phyloP scores from a whole-genome alignment of 2,797 vertebrate genomes.

The Carduelis carduelis region DNA sequence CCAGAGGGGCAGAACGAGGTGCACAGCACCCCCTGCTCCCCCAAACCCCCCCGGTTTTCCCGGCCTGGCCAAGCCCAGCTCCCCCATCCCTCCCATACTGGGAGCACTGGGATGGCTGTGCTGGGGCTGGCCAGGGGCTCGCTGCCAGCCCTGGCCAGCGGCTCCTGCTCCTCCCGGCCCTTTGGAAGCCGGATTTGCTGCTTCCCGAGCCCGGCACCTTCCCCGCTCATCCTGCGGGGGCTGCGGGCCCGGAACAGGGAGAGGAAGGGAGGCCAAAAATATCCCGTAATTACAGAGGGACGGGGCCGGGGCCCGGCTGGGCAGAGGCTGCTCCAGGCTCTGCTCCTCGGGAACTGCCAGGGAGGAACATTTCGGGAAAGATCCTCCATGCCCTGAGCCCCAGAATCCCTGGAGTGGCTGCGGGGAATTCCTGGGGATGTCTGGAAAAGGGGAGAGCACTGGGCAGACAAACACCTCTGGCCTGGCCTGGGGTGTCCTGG shows the following conservation, averaged over 20 bases:
- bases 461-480: not conserved
- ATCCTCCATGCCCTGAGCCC: not conserved
- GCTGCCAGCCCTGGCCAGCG: conserved; percentile 17
- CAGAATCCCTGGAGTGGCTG: not conserved
- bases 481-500: too few relatives aligned
- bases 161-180: conserved; percentile 62
- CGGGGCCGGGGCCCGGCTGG: conserved; percentile 40
- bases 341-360: not conserved
- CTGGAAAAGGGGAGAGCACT: not conserved
- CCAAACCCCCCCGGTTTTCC: not conserved
- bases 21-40: not conserved
- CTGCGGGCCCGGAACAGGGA: conserved; percentile 73
- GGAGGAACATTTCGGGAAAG: not conserved
- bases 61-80: not conserved
- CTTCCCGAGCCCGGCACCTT: conserved; percentile 62
- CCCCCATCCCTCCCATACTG: not conserved
- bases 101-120: not conserved
- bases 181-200: conserved; percentile 56
- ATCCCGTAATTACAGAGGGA: conserved; percentile 78
- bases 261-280: conserved; percentile 79
- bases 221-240: conserved; percentile 61
- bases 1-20: not conserved
- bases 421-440: fast-evolving
- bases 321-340: not conserved
- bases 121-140: not conserved